Conservation (phyloP, 2,113 vertebrate genomes). For the Spizaetus ornatus region DNA sequence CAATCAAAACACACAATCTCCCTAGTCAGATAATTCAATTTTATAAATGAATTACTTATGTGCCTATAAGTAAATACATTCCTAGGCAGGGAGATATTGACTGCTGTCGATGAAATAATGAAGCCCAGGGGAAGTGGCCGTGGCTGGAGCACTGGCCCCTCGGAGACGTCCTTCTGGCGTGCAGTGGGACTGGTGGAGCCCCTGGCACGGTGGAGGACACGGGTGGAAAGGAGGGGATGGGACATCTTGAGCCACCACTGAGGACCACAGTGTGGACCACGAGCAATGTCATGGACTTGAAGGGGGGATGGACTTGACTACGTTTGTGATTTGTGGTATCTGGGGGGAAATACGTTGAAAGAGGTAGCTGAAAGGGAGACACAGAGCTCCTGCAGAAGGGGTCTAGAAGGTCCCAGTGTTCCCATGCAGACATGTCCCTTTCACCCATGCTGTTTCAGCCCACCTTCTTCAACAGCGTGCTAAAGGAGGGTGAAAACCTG, state of each 20-base stretch:
- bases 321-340: background rate
- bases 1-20: constrained; percentile 76
- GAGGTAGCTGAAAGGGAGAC: background rate
- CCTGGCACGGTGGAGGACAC: rapidly evolving
- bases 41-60: constrained; percentile 80
- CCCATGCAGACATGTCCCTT: too few relatives aligned
- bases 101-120: constrained; percentile 72
- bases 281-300: rapidly evolving
- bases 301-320: background rate
- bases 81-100: constrained; percentile 58
- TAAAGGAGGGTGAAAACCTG: background rate
- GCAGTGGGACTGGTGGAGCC: background rate
- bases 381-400: background rate
- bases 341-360: background rate
- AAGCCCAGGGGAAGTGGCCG: constrained; percentile 41
- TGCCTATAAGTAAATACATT: constrained; percentile 74
- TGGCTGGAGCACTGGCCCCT: constrained; percentile 4
- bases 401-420: background rate
- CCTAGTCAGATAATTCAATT: constrained; percentile 81
- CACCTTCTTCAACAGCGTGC: background rate
- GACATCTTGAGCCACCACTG: background rate
- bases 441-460: rapidly evolving
- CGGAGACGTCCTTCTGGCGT: background rate
- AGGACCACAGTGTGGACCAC: background rate
- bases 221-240: background rate